Evolutionary conservation across 2,797 vertebrate species (phyloP), one percentile per base, ranked within the genome.

Genomic region (Telmatherina bonti): DNA sequence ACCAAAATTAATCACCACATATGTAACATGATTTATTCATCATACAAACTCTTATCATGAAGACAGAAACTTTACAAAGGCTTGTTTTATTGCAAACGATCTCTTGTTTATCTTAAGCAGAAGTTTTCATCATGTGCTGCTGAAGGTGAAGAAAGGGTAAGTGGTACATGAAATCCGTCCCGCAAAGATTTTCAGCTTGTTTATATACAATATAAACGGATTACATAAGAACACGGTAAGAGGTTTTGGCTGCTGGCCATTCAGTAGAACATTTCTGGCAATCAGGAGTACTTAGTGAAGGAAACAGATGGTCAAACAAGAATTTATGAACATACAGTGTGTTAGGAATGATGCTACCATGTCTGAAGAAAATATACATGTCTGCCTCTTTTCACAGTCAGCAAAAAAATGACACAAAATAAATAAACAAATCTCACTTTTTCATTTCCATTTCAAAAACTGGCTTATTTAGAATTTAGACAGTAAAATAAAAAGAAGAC

Each of bases 221-320:
- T 47, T 54, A 10, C 2, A 62, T 52, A 64, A n/a, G 56, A 60
- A 27, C 1, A 1, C 10, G 16, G 29, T 16, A 70, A 67, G 16
- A 20, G 31, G 38, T 52, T 56, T 68, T 75, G 70, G 67, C 74
- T 43, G 49, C 7, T 53, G 45, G 52, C 31, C 43, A 56, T 29
- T 81, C 58, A 62, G 52, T 59, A 56, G 13, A 35, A 41, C 20
- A 24, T 22, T 62, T 51, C 35, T 22, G n/a, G 36, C 41, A 67
- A 72, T 78, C 27, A 33, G 20, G 59, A 26, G 9, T 18, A 13
- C 9, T 51, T 16, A 16, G 12, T 58, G 35, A 61, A 22, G 15
- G 20, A 52, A 13, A 29, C 12, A 31, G 27, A 36, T n/a, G 24
- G 12, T 22, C 15, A 35, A 52, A 7, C 36, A 41, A 63, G 24